Evolutionary conservation across 2,888 invertebrate genomes (phyloP).

Genomic region (Drosophila imparisetae): DNA sequence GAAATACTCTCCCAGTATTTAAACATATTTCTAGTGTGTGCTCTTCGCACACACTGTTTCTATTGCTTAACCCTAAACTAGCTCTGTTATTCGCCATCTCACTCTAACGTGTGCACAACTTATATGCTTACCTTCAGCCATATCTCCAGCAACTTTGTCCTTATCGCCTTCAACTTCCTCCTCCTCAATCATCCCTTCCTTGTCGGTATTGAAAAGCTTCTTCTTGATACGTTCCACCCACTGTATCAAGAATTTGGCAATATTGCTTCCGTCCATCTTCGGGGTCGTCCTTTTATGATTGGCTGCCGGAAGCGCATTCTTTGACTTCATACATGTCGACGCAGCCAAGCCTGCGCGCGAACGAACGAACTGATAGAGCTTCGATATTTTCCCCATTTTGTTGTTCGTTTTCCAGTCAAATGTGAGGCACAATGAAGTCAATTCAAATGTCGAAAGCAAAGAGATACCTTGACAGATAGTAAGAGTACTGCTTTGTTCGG

Average conservation of each 20-base stretch:
- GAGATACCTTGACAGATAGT: conserved; percentile 10
- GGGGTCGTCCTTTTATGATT: conserved; percentile 92
- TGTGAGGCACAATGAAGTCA: neutral
- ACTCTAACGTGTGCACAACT: neutral
- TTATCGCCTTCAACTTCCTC: conserved; percentile 85
- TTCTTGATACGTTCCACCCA: conserved; percentile 95
- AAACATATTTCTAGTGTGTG: neutral
- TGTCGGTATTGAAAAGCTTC: conserved; percentile 85
- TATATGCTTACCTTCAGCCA: conserved; percentile 63
- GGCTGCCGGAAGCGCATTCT: conserved; percentile 92
- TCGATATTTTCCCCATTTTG: conserved; percentile 96
- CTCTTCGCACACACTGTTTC: neutral
- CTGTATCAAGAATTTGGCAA: conserved; percentile 90
- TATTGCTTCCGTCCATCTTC: conserved; percentile 97
- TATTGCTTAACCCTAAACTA: neutral
- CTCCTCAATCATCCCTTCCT: conserved; percentile 86
- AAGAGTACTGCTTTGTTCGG: too few relatives aligned
- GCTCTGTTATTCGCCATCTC: neutral
- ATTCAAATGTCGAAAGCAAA: conserved; percentile 2
- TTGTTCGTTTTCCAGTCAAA: conserved; percentile 57
- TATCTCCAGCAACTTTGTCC: conserved; percentile 59
- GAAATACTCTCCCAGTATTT: neutral
- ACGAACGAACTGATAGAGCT: conserved; percentile 96
- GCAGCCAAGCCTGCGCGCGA: conserved; percentile 97
- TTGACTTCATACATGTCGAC: conserved; percentile 91